Conservation (phyloP, 2,888 invertebrate genomes). For the Beris morrisii region DNA sequence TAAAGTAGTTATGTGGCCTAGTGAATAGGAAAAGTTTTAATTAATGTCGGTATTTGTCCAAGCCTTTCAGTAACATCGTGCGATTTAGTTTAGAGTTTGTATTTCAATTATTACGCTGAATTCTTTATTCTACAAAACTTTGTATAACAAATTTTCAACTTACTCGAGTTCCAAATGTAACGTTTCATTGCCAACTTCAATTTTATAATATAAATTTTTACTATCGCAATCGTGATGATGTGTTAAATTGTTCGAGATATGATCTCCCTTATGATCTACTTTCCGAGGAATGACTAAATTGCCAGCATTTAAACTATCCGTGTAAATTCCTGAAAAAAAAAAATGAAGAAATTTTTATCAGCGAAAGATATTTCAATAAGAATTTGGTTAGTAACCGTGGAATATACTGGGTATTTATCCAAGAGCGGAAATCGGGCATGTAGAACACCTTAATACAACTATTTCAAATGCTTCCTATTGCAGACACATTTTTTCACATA, state of each 20-base stretch:
- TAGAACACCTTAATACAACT: too few species aligned
- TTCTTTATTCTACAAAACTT: neutral
- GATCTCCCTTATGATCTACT: constrained; percentile 50
- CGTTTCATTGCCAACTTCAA: constrained; percentile 49
- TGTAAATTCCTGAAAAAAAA: constrained; percentile 49
- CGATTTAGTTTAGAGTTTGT: neutral
- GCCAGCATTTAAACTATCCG: constrained; percentile 50
- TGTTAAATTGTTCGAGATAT: constrained; percentile 50
- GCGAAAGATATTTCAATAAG: too few species aligned
- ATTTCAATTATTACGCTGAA: neutral
- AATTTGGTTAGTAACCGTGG: too few species aligned
- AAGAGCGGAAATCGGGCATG: too few species aligned
- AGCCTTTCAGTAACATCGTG: neutral
- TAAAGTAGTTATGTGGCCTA: constrained; percentile 68
- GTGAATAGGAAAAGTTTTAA: constrained; percentile 37
- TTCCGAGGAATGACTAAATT: constrained; percentile 52
- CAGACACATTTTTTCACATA: too few species aligned
- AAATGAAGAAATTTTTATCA: too few species aligned
- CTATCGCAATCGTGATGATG: constrained; percentile 48
- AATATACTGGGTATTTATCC: too few species aligned
- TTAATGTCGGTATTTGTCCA: too few species aligned
- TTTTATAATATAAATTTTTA: constrained; percentile 43
- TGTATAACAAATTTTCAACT: constrained; percentile 38
- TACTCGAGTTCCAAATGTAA: constrained; percentile 55
- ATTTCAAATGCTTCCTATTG: too few species aligned